Evolutionary conservation across 2,113 vertebrate species (phyloP).

Genomic region (Tautogolabrus adspersus): DNA sequence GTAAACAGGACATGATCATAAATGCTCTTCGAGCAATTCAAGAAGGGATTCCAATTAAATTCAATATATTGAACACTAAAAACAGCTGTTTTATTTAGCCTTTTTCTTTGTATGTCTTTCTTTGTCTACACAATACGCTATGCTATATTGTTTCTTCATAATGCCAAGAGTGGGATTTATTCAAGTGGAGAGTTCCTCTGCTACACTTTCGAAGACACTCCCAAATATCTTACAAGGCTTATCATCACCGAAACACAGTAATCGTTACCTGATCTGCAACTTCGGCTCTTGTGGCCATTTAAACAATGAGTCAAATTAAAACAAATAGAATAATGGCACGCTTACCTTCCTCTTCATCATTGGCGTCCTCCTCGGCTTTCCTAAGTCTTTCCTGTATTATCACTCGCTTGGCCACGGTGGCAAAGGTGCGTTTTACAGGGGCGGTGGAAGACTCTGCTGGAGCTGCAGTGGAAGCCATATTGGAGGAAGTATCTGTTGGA

Average conservation of each 20-base stretch:
- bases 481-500: background rate
- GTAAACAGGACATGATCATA: background rate
- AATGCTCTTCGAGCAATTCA: background rate
- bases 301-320: constrained; percentile 9
- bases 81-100: too few relatives aligned
- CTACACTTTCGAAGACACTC: too few relatives aligned
- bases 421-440: constrained; percentile 65
- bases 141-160: too few relatives aligned
- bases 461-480: background rate
- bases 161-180: too few relatives aligned
- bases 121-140: too few relatives aligned
- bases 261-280: background rate
- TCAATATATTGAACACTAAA: too few relatives aligned
- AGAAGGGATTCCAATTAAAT: too few relatives aligned
- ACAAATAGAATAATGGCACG: background rate
- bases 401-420: constrained; percentile 74
- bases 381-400: constrained; percentile 80
- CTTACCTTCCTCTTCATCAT: constrained; percentile 77
- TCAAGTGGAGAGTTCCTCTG: too few relatives aligned
- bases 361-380: constrained; percentile 70
- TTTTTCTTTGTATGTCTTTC: too few relatives aligned
- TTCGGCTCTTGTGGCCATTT: background rate
- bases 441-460: constrained; percentile 2
- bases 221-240: too few relatives aligned
- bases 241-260: too few relatives aligned